Conservation (phyloP, 1,140 invertebrate genomes). For the Metaphire vulgaris region DNA sequence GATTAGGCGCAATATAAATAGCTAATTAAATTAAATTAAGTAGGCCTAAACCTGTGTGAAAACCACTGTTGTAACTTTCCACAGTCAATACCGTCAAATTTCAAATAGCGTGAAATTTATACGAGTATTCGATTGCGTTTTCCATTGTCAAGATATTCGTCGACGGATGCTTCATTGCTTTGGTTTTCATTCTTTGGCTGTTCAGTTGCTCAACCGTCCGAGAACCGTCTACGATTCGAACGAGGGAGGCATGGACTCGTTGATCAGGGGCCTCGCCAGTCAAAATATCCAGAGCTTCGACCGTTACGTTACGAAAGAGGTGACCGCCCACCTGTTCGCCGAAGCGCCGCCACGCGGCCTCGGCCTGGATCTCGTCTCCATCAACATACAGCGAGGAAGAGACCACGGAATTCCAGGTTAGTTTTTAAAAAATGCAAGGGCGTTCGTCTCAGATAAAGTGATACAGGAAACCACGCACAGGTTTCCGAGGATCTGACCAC, state of each 20-base stretch:
- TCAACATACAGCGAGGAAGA: slow-evolving; percentile 5
- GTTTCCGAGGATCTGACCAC: no score
- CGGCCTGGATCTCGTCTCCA: slow-evolving; percentile 1
- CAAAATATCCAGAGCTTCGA: slow-evolving; percentile 2
- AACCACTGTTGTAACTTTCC: no score
- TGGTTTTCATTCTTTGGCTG: no score
- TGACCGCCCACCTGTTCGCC: slow-evolving; percentile 10
- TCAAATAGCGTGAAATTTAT: no score
- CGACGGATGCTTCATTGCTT: no score
- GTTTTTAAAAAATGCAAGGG: neutral
- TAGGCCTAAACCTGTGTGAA: no score
- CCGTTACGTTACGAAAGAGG: slow-evolving; percentile 8
- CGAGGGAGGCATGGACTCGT: slow-evolving; percentile 18
- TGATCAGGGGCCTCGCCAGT: slow-evolving; percentile 15
- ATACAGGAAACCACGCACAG: neutral
- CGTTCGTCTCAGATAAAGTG: neutral
- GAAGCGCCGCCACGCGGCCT: neutral
- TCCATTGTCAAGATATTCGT: no score
- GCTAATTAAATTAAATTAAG: no score
- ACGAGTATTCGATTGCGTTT: no score
- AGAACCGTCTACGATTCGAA: slow-evolving; percentile 4
- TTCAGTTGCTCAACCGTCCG: slow-evolving; percentile 17
- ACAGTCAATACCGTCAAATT: no score
- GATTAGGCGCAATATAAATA: no score
- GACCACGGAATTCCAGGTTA: slow-evolving; percentile 18